Percentiles rank a stretch among this genome's conserved stretches.
These are phyloP conservation scores for Nilaparvata lugens DNA, from an alignment of 1,140 invertebrate species.

Conservation along the genomic window DNA sequence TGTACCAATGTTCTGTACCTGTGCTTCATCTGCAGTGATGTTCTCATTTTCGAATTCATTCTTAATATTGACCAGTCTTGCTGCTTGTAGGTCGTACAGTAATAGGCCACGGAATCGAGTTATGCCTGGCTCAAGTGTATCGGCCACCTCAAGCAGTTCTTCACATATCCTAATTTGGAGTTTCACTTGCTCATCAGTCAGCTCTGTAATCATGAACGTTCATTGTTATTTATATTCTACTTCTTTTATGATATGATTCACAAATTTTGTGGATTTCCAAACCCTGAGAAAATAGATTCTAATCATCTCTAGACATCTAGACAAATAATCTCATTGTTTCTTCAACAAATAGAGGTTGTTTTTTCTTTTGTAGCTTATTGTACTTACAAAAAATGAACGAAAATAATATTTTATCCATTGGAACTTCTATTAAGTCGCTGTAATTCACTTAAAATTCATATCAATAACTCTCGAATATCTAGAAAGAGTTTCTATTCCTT, in stretches of 20 bases:
- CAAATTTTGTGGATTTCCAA: too few species aligned
- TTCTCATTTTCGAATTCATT: constrained; percentile 40
- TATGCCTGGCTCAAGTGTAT: constrained; percentile 51
- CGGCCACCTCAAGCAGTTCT: constrained; percentile 50
- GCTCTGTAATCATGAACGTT: constrained; percentile 38
- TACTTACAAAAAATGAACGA: too few species aligned
- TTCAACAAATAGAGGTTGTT: too few species aligned
- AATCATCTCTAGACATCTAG: too few species aligned
- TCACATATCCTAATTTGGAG: constrained; percentile 53
- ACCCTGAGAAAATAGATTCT: too few species aligned
- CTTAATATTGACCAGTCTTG: constrained; percentile 43
- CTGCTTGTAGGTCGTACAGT: constrained; percentile 51
- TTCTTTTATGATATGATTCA: not conserved
- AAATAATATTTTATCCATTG: too few species aligned
- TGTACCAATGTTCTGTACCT: constrained; percentile 30
- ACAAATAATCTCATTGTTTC: too few species aligned
- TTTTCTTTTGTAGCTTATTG: too few species aligned
- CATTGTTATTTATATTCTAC: not conserved
- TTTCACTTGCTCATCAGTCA: constrained; percentile 43
- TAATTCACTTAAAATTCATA: too few species aligned
- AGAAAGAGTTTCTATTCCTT: too few species aligned
- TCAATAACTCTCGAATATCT: too few species aligned
- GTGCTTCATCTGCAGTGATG: constrained; percentile 41
- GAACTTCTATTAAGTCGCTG: too few species aligned
- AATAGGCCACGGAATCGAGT: constrained; percentile 50